Evolutionary conservation across 1,140 invertebrate species (phyloP).

Genomic region (Solenopsis invicta): DNA sequence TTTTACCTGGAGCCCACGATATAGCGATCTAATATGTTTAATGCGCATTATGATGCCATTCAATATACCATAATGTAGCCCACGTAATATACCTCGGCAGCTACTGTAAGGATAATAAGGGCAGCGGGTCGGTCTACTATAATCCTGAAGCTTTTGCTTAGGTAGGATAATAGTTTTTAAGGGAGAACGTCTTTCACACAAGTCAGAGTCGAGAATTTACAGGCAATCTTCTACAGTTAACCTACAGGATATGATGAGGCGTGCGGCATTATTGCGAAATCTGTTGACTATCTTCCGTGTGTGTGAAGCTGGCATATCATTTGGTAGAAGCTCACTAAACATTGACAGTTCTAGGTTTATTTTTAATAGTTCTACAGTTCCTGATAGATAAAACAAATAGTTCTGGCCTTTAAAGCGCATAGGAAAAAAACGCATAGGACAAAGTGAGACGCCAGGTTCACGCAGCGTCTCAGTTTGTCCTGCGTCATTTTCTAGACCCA

Average conservation of each 20-base stretch:
- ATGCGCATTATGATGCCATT: conserved; percentile 60
- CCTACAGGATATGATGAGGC: neutral
- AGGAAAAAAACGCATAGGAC: no score
- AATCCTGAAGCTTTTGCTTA: conserved; percentile 49
- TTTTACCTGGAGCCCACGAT: conserved; percentile 34
- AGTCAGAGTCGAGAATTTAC: conserved; percentile 31
- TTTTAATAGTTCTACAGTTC: no score
- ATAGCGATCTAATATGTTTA: conserved; percentile 67
- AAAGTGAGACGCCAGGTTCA: no score
- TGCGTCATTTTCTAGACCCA: no score
- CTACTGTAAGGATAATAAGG: conserved; percentile 59
- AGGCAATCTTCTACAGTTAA: conserved; percentile 7
- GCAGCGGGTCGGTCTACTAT: conserved; percentile 28
- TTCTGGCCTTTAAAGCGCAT: no score
- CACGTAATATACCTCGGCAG: conserved; percentile 28
- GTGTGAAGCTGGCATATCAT: no score
- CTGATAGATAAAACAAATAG: no score
- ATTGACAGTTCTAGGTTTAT: no score
- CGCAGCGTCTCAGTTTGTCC: no score
- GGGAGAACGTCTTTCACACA: conserved; percentile 35
- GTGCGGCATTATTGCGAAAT: conserved; percentile 5
- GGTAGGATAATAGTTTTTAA: conserved; percentile 48
- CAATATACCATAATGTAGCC: conserved; percentile 58
- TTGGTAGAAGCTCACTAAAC: no score
- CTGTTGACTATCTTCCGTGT: neutral